Evolutionary conservation across 2,888 invertebrate species (phyloP), one percentile per base, ranked within the genome.

Genomic region (Tetropium fuscum): DNA sequence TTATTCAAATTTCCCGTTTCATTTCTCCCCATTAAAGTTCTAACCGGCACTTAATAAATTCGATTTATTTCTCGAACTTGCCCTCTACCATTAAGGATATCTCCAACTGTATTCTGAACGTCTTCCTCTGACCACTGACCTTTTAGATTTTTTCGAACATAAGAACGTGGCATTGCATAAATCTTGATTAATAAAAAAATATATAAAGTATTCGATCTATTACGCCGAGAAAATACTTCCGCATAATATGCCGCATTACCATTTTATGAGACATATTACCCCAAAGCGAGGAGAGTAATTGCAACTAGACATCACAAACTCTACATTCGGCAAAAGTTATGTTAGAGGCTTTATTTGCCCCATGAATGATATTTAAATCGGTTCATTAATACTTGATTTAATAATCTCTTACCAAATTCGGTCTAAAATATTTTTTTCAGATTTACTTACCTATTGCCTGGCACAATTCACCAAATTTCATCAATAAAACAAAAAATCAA

Each of bases 1-100:
- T 60, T 58, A 58, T 58, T 53, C 53, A 58, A 45, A 58, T 58
- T 45, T 53, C 45, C 45, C 16, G 36, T 36, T 11, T 34, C 10
- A 38, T 13, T 58, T 59, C 59, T 54, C 54, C 59, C 55, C 44
- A 53, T 58, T 53, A 30, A 30, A 30, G 30, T 30, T 58, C 53
- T 58, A 53, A 58, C 53, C 6, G 58, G 58, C 53, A 53, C 40
- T 58, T 44, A 44, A 38, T 58, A 53, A 30, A 10, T 30, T 30
- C 47, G 47, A 47, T 32, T 27, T 47, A 58, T 53, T 58, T 53
- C 53, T 41, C 57, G 30, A 49, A 57, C 57, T 43, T 41, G 43
- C 13, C 30, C 53, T 53, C 40, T 49, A 49, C 57, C 40, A 57
- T n/a, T 34, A 10, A 11, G 8, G 7, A 51, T 58, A 51, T 51